These are phyloP conservation scores for Drosophila mayaguana DNA, from an alignment of 2,888 invertebrate species.

Conservation along the genomic window DNA sequence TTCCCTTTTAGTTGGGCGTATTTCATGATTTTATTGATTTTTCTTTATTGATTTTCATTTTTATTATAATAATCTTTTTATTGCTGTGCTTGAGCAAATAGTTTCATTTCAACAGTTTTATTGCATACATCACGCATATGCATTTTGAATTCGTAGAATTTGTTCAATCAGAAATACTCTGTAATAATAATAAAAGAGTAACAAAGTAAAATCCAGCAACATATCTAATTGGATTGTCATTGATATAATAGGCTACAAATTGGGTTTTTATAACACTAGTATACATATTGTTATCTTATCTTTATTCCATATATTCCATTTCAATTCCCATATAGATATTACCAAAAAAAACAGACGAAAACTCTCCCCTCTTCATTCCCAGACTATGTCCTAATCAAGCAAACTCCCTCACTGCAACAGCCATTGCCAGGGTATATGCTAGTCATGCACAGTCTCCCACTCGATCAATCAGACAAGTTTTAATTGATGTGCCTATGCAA, in stretches of 20 bases:
- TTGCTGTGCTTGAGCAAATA: constrained; percentile 14
- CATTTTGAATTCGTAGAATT: background rate
- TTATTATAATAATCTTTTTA: background rate
- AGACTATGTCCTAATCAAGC: background rate
- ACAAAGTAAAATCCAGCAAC: too few relatives aligned
- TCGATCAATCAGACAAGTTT: background rate
- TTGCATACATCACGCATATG: background rate
- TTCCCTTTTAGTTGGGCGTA: constrained; percentile 14
- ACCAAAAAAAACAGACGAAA: too few relatives aligned
- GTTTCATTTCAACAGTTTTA: constrained; percentile 12
- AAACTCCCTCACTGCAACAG: background rate
- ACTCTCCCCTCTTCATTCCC: background rate
- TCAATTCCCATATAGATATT: too few relatives aligned
- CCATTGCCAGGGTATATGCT: constrained; percentile 12
- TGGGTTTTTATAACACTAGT: background rate
- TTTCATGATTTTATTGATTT: constrained; percentile 5
- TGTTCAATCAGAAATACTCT: background rate
- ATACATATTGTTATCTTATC: too few relatives aligned
- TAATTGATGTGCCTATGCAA: constrained; percentile 55
- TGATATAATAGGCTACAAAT: too few relatives aligned
- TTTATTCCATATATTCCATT: too few relatives aligned
- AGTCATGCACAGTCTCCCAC: background rate
- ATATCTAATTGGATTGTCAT: too few relatives aligned
- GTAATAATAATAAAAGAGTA: background rate
- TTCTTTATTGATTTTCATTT: too few relatives aligned